Base-by-base conservation (phyloP, 2,888 invertebrate species). In the Pyralis farinalis region DNA sequence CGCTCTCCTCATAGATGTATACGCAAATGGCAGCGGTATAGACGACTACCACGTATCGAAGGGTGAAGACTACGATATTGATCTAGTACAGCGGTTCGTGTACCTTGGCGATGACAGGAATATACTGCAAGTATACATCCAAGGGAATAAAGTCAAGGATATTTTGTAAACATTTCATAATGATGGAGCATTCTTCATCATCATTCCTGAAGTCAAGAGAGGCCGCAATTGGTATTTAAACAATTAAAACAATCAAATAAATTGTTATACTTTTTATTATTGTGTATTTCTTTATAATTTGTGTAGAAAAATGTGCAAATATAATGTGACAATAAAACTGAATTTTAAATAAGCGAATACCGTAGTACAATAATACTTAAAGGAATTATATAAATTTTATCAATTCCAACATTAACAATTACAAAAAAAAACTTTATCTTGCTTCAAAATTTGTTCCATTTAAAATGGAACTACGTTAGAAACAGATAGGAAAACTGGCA, bases 101-200 rank as follows among this genome's bases (percentile, higher is more conserved):
- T 94, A 93, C 63, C 73, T 92, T 8, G 97, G 96, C 0, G 96
- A 97, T 72, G 96, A 97, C 71, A 92, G 96, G 46, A 97, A 97
- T 71, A 93, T 97, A 46, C 42, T 69, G 0, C 88, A 91, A 51
- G 96, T 96, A 1, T 97, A 91, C 80, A 94, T 97, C 1, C 91
- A 92, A 43, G 97, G 97, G 3, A 80, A 62, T 42, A 58, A 49
- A 34, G 73, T 82, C 1, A 81, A 79, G 42, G 55, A 67, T 51
- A 42, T 46, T 7, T 28, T 35, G 12, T 39, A 36, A 55, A 51
- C 40, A 43, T 51, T 22, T 20, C 34, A 5, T n/a, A 9, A 34
- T 3, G n/a, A n/a, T n/a, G n/a, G n/a, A n/a, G n/a, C n/a, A n/a
- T n/a, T n/a, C n/a, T n/a, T n/a, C n/a, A n/a, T n/a, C n/a, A n/a